These are phyloP conservation scores for Venusia cambrica DNA, from an alignment of 2,888 invertebrate species.

Conservation along the genomic window DNA sequence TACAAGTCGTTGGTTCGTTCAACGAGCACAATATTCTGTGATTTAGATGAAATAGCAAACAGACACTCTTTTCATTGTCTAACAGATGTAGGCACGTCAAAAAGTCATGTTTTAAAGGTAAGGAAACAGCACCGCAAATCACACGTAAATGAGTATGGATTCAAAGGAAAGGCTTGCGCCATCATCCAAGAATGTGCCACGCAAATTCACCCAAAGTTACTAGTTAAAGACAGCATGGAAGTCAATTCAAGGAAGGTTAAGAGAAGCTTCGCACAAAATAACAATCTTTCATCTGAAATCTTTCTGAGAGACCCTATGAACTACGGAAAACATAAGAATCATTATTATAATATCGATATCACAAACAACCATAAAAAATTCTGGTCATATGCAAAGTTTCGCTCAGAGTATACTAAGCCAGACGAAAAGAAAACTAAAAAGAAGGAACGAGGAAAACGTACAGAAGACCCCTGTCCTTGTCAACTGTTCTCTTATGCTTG, in stretches of 20 bases:
- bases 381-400: constrained; percentile 62
- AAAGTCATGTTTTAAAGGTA: constrained; percentile 39
- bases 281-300: constrained; percentile 52
- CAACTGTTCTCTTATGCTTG: constrained; percentile 64
- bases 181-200: constrained; percentile 61
- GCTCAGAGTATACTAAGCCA: constrained; percentile 49
- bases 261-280: constrained; percentile 36
- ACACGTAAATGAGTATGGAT: constrained; percentile 35
- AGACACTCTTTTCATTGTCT: constrained; percentile 57
- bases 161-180: constrained; percentile 40
- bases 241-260: constrained; percentile 41
- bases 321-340: constrained; percentile 30
- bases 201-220: constrained; percentile 44
- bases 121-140: too few relatives aligned
- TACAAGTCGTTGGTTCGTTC: constrained; percentile 44
- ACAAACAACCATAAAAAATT: constrained; percentile 48
- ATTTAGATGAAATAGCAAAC: constrained; percentile 61
- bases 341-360: constrained; percentile 34
- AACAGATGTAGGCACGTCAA: constrained; percentile 40
- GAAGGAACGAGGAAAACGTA: constrained; percentile 44
- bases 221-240: constrained; percentile 40
- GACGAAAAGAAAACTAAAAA: constrained; percentile 49
- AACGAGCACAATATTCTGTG: constrained; percentile 64
- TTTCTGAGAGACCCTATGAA: constrained; percentile 48
- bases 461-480: constrained; percentile 60